Conservation (phyloP, 2,888 invertebrate species). For the Mantis religiosa region DNA sequence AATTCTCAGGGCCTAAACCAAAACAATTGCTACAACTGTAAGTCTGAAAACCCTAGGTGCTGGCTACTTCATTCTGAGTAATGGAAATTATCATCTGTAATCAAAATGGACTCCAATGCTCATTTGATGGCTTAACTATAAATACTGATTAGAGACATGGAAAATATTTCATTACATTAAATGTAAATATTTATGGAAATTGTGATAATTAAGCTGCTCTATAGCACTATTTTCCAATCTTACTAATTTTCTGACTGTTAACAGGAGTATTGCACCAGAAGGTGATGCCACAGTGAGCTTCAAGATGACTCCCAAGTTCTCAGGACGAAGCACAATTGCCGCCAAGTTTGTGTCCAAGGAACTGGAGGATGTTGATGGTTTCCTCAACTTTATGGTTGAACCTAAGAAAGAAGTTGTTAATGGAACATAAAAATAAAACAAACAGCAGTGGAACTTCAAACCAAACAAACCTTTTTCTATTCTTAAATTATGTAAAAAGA, state of each 20-base stretch:
- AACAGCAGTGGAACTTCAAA: neutral
- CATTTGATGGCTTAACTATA: too few species aligned
- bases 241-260: neutral
- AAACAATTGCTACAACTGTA: too few species aligned
- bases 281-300: slow-evolving; percentile 69
- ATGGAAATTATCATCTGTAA: too few species aligned
- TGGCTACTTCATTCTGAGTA: too few species aligned
- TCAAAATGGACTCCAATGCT: too few species aligned
- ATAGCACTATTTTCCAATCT: too few species aligned
- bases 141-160: too few species aligned
- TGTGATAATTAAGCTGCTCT: too few species aligned
- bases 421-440: neutral
- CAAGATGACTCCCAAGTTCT: slow-evolving; percentile 70
- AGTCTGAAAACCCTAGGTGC: too few species aligned
- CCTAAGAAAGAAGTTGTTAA: slow-evolving; percentile 42
- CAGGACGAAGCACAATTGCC: slow-evolving; percentile 76
- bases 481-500: neutral
- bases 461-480: neutral
- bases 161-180: too few species aligned
- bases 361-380: slow-evolving; percentile 86
- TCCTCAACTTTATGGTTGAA: slow-evolving; percentile 68
- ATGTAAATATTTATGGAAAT: too few species aligned
- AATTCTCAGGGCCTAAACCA: too few species aligned
- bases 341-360: slow-evolving; percentile 86
- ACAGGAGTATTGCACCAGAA: slow-evolving; percentile 57